Evolutionary conservation across 2,888 invertebrate species (phyloP).

Genomic region (Melanchra persicariae): DNA sequence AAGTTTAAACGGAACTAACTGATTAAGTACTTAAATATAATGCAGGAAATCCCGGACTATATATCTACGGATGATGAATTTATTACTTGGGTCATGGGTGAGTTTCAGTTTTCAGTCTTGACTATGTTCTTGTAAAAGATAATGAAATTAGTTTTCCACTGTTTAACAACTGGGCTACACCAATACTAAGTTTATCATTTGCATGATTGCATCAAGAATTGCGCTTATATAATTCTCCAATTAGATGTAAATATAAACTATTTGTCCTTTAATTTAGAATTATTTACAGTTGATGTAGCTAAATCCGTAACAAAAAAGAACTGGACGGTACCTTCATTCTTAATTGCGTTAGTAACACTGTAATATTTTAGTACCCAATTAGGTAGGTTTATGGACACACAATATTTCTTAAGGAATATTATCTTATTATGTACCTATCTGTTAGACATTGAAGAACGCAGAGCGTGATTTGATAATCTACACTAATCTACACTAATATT

Average conservation of each 20-base stretch:
- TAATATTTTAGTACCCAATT: neutral
- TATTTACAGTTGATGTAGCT: conserved; percentile 8
- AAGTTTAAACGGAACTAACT: conserved; percentile 43
- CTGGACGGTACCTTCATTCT: neutral
- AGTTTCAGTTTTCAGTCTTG: neutral
- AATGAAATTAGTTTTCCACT: neutral
- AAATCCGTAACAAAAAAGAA: conserved; percentile 5
- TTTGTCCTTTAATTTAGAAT: neutral
- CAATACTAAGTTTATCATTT: neutral
- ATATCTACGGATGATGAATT: neutral
- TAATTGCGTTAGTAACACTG: neutral
- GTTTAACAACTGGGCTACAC: neutral
- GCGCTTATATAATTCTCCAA: neutral
- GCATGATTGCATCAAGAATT: neutral
- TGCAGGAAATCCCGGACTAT: conserved; percentile 32
- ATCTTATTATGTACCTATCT: neutral
- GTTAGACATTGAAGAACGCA: neutral
- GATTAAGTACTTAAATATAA: neutral
- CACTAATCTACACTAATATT: too few relatives aligned
- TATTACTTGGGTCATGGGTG: neutral
- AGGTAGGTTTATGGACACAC: neutral
- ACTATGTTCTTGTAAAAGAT: neutral
- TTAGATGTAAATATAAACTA: neutral
- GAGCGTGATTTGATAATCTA: neutral
- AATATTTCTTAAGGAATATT: neutral